Evolutionary conservation across 1,140 invertebrate genomes (phyloP), one percentile per base, ranked within the genome.

Genomic region (Temnothorax curvispinosus): DNA sequence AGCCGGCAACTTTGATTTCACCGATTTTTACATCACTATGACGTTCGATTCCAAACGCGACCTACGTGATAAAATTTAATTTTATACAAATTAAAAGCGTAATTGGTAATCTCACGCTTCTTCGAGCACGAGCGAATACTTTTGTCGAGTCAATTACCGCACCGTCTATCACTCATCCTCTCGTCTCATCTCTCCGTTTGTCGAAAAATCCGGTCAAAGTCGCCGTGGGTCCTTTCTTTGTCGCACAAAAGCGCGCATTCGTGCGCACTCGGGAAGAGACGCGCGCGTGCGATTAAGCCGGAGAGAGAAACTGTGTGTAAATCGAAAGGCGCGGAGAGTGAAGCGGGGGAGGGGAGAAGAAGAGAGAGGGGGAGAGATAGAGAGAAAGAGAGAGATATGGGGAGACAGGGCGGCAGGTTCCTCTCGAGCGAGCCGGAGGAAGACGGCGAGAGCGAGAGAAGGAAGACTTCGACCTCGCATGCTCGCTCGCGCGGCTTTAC

Each of bases 381-480:
- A 47, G 27, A 60, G n/a, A 62, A 32, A 71, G 50, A 80, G 52
- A 58, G 32, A 87, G 38, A 58, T 3, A 41, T 6, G 38, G 6
- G 38, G 50, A 67, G 76, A 88, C 11, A 80, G 64, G 76, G 27
- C n/a, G 52, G 47, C 32, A 67, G 44, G 58, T 44, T 44, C 32
- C 54, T 58, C 62, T n/a, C 54, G 21, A 72, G 65, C 62, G 50
- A 47, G 65, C 38, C 13, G 27, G 32, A 85, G 56, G 38, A 62
- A 52, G 80, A 72, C 38, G 41, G 50, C 52, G 60, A 71, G 54
- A 85, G 62, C 44, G 60, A 67, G 62, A 85, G 67, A 81, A 27
- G 38, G 52, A 88, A 77, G 85, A 67, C 77, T 86, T 75, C 87
- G 89, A 88, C 72, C 87, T 86, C 87, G 85, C 77, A 76, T 84